A percentile compares a stretch with the other conserved stretches of the same genome.
These are phyloP conservation scores for Spilarctia lutea DNA, from an alignment of 2,888 invertebrate species.

Conservation along the genomic window DNA sequence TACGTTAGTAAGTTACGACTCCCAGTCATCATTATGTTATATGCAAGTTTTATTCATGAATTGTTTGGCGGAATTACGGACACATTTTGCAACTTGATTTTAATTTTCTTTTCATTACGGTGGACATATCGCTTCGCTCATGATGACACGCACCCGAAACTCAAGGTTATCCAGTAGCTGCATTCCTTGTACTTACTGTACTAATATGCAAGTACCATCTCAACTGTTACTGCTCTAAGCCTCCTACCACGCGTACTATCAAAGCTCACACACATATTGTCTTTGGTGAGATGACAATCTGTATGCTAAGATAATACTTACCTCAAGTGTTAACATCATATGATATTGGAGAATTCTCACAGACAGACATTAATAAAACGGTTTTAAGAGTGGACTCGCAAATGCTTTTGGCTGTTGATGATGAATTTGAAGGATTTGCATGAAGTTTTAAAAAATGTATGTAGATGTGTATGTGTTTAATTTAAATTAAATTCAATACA, in stretches of 20 bases:
- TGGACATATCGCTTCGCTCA: conserved; percentile 35
- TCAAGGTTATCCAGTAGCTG: conserved; percentile 62
- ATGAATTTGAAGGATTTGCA: too few species aligned
- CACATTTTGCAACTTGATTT: too few species aligned
- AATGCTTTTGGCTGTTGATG: too few species aligned
- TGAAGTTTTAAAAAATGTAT: background rate
- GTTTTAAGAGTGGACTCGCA: too few species aligned
- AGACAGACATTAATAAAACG: too few species aligned
- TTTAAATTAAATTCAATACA: background rate
- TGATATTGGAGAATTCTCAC: too few species aligned
- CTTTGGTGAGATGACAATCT: background rate
- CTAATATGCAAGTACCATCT: conserved; percentile 35
- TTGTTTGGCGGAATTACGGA: too few species aligned
- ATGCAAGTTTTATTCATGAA: too few species aligned
- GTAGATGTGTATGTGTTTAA: too few species aligned
- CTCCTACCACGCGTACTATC: conserved; percentile 23
- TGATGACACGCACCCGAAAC: conserved; percentile 31
- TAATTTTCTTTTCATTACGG: background rate
- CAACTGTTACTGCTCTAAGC: conserved; percentile 31
- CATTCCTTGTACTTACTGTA: conserved; percentile 53
- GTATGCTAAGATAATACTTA: background rate
- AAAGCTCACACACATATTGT: background rate
- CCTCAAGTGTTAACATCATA: background rate
- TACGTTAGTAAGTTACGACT: too few species aligned
- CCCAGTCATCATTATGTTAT: background rate